Evolutionary conservation across 1,140 invertebrate species (phyloP), one percentile per base, ranked within the genome.

Genomic region (Asobara japonica): DNA sequence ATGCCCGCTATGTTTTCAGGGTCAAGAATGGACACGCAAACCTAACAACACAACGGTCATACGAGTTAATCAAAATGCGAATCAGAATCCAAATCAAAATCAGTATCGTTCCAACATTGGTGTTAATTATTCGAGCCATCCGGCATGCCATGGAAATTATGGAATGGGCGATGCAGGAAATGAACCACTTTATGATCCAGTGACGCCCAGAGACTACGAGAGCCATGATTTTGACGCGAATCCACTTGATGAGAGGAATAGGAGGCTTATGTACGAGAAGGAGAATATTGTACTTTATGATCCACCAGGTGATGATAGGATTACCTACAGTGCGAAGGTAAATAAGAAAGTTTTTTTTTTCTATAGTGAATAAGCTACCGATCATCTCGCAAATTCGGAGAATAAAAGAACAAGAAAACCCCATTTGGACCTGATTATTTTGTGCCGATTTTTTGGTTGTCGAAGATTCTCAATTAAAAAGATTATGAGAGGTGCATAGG

Each of bases 171-270:
- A 86, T 11, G 77, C 78, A 70, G 82, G 84, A 41, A 83, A 86
- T 61, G 86, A 87, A 48, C 85, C 86, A 0, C 77, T 87, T 4
- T 87, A 87, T 74, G 86, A 87, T 64, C 86, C 86, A 0, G 86
- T 87, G 5, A 80, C 85, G 1, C 83, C 86, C 1, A 78, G 81
- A 27, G 85, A 86, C 65, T 87, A 84, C 74, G 85, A 87, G 64
- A 82, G 83, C 7, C 86, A 87, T 71, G 85, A 87, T 68, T 87
- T 87, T 61, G 86, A 87, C 30, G 84, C 84, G 0, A 87, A 87
- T 78, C 84, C 84, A 0, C 77, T 78, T 6, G 85, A 87, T 27
- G 84, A 86, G 36, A 79, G 83, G 2, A 85, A 86, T 77, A 78
- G 83, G 8, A 80, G 84, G 11, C 73, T 83, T 29, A 78, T 83